These are phyloP conservation scores for Eristalinus aeneus DNA, from an alignment of 2,888 invertebrate genomes.

Conservation along the genomic window DNA sequence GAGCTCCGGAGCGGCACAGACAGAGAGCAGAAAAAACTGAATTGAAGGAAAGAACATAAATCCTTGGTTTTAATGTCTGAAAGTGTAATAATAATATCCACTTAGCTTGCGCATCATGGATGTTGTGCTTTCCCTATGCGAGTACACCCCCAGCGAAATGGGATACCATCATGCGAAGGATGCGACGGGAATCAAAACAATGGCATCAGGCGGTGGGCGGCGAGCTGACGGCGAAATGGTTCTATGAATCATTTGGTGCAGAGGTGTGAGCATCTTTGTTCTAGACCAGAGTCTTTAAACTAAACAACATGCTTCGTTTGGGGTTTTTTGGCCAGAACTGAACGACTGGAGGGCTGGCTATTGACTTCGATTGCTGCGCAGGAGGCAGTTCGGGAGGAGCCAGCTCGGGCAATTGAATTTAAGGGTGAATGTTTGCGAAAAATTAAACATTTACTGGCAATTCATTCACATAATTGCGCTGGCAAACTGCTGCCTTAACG, in stretches of 20 bases:
- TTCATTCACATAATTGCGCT: background rate
- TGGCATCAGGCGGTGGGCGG: background rate
- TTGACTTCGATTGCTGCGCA: too few relatives aligned
- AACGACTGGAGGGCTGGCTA: too few relatives aligned
- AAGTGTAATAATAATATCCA: slow-evolving; percentile 53
- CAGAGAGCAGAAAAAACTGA: background rate
- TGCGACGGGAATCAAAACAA: background rate
- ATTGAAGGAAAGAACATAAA: background rate
- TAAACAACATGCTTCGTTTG: background rate
- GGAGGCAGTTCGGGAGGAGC: too few relatives aligned
- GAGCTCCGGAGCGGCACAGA: background rate
- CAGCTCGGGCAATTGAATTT: background rate
- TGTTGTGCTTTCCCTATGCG: background rate
- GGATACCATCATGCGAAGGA: background rate
- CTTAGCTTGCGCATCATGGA: slow-evolving; percentile 13
- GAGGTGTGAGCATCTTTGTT: background rate
- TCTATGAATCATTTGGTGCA: background rate
- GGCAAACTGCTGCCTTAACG: too few relatives aligned
- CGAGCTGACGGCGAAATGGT: background rate
- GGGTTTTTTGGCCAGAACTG: too few relatives aligned
- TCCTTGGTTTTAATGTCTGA: slow-evolving; percentile 43
- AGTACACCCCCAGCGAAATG: background rate
- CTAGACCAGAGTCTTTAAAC: background rate
- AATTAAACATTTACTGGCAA: background rate
- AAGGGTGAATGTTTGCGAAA: background rate